A percentile compares a stretch with the other conserved stretches of the same genome.
Evolutionary conservation across 2,797 vertebrate genomes (phyloP).

Genomic region (Syngnathus acus): DNA sequence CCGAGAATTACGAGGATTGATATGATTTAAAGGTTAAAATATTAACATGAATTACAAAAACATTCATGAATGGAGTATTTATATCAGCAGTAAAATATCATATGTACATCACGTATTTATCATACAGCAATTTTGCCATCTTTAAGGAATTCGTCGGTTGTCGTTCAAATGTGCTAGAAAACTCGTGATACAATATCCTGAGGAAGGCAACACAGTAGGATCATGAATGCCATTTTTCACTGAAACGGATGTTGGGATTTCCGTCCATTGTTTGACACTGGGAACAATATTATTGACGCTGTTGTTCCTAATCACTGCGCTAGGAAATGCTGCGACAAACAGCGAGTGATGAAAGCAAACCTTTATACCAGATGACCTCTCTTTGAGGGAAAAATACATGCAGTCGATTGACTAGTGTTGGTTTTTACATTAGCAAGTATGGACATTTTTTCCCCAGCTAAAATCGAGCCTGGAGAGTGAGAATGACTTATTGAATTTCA

Average conservation of each 20-base stretch:
- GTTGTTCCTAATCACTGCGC: conserved; percentile 64
- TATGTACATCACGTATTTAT: not conserved
- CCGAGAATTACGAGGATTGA: too few species aligned
- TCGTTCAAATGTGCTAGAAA: conserved; percentile 56
- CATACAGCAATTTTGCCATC: not conserved
- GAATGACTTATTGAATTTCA: not conserved
- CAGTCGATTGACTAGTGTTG: not conserved
- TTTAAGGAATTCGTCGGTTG: conserved; percentile 21
- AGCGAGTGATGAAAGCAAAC: conserved; percentile 56
- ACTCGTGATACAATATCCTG: conserved; percentile 49
- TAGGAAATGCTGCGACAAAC: conserved; percentile 64
- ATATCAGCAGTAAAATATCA: not conserved
- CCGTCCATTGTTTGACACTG: conserved; percentile 70
- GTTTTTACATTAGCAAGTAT: not conserved
- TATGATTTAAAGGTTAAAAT: too few species aligned
- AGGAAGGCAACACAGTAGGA: conserved; percentile 59
- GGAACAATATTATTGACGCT: conserved; percentile 65
- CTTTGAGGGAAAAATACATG: not conserved
- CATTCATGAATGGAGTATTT: not conserved
- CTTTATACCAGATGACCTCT: conserved; percentile 48
- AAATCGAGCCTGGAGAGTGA: not conserved
- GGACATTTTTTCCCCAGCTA: not conserved
- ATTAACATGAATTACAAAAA: not conserved
- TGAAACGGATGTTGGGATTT: conserved; percentile 67
- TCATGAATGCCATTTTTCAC: conserved; percentile 63